Percentiles rank a stretch among this genome's conserved stretches.
phyloP scores from a whole-genome alignment of 2,888 invertebrate genomes.

The Thymelicus sylvestris region DNA sequence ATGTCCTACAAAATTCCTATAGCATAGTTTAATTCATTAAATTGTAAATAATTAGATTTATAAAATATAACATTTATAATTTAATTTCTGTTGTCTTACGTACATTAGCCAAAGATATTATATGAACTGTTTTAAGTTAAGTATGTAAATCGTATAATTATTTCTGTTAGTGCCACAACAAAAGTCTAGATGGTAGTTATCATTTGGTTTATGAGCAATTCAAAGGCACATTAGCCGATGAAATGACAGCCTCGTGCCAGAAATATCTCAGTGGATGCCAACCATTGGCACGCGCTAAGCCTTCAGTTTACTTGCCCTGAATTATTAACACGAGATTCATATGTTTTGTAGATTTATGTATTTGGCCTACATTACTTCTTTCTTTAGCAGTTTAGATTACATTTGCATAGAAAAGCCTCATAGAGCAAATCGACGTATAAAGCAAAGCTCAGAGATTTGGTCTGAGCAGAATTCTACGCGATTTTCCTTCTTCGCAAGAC shows the following conservation, averaged over 20 bases:
- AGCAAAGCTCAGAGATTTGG: no score
- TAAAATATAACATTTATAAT: neutral
- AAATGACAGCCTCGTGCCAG: conserved; percentile 20
- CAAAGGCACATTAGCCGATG: conserved; percentile 19
- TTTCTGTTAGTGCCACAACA: neutral
- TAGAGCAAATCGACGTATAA: no score
- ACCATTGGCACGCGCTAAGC: conserved; percentile 1
- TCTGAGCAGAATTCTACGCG: no score
- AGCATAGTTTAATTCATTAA: neutral
- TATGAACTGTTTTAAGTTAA: neutral
- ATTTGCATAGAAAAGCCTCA: no score
- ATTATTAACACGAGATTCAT: neutral
- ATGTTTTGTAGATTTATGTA: neutral
- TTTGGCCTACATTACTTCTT: neutral
- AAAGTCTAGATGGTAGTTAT: conserved; percentile 1
- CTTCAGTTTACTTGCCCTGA: conserved; percentile 7
- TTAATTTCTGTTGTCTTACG: neutral
- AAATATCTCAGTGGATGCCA: conserved; percentile 13
- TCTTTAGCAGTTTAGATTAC: no score
- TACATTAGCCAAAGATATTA: neutral
- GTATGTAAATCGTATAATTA: neutral
- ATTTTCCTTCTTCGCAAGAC: no score
- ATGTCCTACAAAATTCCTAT: conserved; percentile 1
- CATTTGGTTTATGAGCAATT: conserved; percentile 12
- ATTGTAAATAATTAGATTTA: neutral